A percentile compares a stretch with the other conserved stretches of the same genome.
Evolutionary conservation across 2,113 vertebrate species (phyloP).

Genomic region (Otocyon megalotis): DNA sequence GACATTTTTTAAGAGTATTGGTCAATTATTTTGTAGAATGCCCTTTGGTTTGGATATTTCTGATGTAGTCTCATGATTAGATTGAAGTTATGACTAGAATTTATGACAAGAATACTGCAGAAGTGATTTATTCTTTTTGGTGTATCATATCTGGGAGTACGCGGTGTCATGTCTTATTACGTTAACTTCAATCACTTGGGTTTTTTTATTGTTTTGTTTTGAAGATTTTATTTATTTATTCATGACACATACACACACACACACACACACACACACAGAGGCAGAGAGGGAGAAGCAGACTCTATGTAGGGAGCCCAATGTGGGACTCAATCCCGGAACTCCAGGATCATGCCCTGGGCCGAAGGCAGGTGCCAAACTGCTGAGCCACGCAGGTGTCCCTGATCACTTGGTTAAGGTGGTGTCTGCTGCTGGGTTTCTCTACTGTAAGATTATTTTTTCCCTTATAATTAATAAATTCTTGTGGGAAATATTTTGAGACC

Average conservation of each 20-base stretch:
- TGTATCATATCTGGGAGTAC: neutral
- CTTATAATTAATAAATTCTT: neutral
- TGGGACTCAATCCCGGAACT: no score
- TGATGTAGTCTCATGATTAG: neutral
- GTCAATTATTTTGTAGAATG: neutral
- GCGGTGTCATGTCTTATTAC: neutral
- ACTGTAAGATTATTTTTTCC: neutral
- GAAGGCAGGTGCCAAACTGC: no score
- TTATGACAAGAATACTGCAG: neutral
- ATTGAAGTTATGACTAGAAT: neutral
- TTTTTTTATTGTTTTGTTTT: no score
- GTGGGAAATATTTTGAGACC: neutral
- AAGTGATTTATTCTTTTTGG: neutral
- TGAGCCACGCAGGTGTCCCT: no score
- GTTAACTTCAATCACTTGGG: neutral
- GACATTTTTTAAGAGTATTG: neutral
- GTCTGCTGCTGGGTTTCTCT: neutral
- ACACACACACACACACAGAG: no score
- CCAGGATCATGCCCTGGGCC: no score
- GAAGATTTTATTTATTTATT: no score
- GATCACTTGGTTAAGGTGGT: neutral
- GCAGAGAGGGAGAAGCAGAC: no score
- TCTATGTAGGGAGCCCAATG: no score
- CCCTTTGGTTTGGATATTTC: neutral
- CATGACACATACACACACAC: no score